Evolutionary conservation across 1,140 invertebrate species (phyloP).

Genomic region (Saccostrea cuccullata): DNA sequence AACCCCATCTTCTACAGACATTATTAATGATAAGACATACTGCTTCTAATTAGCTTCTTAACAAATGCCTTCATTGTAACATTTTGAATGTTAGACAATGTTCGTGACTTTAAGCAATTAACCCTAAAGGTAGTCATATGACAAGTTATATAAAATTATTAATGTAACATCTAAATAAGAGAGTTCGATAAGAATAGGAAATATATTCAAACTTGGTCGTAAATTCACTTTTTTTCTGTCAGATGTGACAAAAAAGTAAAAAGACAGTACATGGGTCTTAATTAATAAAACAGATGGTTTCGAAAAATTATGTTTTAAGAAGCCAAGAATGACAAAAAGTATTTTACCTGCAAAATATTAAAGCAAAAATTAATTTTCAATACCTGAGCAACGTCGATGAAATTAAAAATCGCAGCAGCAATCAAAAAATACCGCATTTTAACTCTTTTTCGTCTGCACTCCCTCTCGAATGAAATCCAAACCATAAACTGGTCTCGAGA

Average conservation of each 20-base stretch:
- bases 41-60: background rate
- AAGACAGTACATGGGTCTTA: background rate
- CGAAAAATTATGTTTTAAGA: background rate
- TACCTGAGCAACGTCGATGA: conserved; percentile 7
- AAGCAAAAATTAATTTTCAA: background rate
- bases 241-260: background rate
- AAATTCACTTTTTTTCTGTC: too few species aligned
- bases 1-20: background rate
- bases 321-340: background rate
- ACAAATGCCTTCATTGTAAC: background rate
- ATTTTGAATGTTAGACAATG: background rate
- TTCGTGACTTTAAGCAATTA: background rate
- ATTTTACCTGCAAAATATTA: background rate
- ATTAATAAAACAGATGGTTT: conserved; percentile 26
- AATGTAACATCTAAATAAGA: background rate
- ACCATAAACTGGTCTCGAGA: conserved; percentile 14
- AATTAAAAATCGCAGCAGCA: conserved; percentile 18
- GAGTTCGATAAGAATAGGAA: background rate
- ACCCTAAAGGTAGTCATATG: background rate
- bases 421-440: conserved; percentile 33
- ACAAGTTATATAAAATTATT: background rate
- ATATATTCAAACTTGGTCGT: too few species aligned
- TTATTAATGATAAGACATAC: background rate
- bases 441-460: conserved; percentile 21
- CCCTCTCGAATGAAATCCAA: conserved; percentile 9